These are phyloP conservation scores for Cheilosia urbana DNA, from an alignment of 2,888 invertebrate species.

Conservation along the genomic window DNA sequence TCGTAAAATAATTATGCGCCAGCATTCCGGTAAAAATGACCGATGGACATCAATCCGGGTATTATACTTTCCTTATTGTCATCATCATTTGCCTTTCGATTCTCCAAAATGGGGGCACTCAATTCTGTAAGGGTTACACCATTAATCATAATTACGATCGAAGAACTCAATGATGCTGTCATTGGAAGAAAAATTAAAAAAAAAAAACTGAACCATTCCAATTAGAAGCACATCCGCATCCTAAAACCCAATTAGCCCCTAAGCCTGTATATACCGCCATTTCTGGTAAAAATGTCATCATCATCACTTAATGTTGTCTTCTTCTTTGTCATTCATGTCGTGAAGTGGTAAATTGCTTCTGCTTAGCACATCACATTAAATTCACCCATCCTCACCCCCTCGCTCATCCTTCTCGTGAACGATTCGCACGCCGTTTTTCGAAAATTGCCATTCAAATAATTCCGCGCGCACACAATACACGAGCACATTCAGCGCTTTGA, in stretches of 20 bases:
- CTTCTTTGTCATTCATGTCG: constrained; percentile 62
- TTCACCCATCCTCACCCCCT: constrained; percentile 23
- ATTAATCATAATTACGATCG: too few species aligned
- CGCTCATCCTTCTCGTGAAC: background rate
- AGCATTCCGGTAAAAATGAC: too few species aligned
- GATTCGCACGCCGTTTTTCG: constrained; percentile 48
- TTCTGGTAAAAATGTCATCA: constrained; percentile 20
- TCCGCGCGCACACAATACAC: constrained; percentile 58
- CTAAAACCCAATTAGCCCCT: constrained; percentile 39
- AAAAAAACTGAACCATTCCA: too few species aligned
- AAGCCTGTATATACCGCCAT: background rate
- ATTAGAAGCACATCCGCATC: background rate
- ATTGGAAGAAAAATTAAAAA: too few species aligned
- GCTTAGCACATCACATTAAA: constrained; percentile 64
- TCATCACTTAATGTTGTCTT: constrained; percentile 48
- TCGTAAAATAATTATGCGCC: too few species aligned
- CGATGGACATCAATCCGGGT: too few species aligned
- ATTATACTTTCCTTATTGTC: too few species aligned
- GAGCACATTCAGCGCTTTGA: constrained; percentile 61
- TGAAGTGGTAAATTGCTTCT: constrained; percentile 71
- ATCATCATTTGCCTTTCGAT: too few species aligned
- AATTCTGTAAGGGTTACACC: too few species aligned
- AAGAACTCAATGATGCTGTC: too few species aligned
- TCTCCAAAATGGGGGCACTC: too few species aligned
- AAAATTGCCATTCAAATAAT: constrained; percentile 67